Percentiles rank a stretch among this genome's conserved stretches.
phyloP scores from a whole-genome alignment of 2,113 vertebrate genomes.

The Andinoacara biseriatus region DNA sequence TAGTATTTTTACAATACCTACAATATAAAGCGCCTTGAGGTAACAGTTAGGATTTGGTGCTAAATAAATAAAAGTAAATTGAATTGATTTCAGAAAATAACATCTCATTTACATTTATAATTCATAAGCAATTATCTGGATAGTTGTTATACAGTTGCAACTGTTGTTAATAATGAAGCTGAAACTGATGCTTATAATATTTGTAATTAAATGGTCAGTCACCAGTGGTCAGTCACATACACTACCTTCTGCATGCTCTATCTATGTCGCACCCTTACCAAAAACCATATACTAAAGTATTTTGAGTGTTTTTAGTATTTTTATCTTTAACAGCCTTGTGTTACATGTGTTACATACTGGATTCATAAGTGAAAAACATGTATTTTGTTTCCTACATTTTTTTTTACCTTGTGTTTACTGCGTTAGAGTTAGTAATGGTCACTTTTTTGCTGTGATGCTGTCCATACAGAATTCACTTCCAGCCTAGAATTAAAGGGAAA shows the following conservation, averaged over 20 bases:
- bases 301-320: background rate
- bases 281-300: background rate
- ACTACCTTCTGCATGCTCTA: background rate
- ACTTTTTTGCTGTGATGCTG: too few species aligned
- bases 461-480: background rate
- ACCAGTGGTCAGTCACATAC: background rate
- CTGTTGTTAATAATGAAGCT: background rate
- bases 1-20: too few species aligned
- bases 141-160: background rate
- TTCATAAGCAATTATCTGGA: too few species aligned
- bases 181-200: background rate
- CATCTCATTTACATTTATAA: too few species aligned
- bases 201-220: background rate
- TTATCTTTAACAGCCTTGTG: background rate
- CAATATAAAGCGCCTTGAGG: too few species aligned
- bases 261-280: background rate
- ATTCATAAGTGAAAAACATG: too few species aligned
- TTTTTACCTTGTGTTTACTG: too few species aligned
- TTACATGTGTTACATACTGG: too few species aligned
- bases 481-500: background rate
- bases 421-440: too few species aligned
- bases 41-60: too few species aligned
- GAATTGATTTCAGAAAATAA: background rate
- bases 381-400: too few species aligned
- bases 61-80: too few species aligned